phyloP scores from a whole-genome alignment of 2,113 vertebrate genomes.

The Mormyrus lacerda region DNA sequence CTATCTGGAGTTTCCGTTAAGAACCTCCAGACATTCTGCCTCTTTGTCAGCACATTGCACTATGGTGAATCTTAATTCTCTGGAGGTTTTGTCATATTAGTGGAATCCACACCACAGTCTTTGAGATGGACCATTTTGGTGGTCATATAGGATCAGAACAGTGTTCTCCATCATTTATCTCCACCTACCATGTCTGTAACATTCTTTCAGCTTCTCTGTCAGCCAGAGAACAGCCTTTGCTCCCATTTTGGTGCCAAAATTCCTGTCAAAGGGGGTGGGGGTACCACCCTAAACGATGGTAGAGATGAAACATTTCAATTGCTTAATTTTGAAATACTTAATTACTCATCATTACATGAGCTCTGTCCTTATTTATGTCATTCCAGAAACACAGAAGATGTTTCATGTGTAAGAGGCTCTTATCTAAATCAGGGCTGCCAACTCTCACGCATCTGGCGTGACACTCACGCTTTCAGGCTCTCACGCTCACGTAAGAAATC shows the following conservation, averaged over 20 bases:
- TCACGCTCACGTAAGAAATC: no score
- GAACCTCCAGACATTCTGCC: background rate
- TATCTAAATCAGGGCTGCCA: no score
- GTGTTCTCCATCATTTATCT: background rate
- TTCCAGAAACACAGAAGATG: background rate
- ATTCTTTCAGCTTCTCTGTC: constrained; percentile 79
- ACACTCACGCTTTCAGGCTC: no score
- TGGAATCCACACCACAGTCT: background rate
- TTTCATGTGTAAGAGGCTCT: background rate
- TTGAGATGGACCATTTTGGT: background rate
- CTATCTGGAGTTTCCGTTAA: background rate
- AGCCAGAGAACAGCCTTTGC: constrained; percentile 80
- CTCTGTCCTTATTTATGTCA: background rate
- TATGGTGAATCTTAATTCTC: background rate
- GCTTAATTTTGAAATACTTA: background rate
- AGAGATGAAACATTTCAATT: background rate
- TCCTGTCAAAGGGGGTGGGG: constrained; percentile 82
- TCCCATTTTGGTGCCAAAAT: constrained; percentile 86
- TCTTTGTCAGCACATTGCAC: background rate
- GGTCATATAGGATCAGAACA: background rate
- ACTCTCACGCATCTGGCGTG: no score
- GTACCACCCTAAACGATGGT: constrained; percentile 67
- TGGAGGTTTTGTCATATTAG: background rate
- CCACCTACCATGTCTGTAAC: constrained; percentile 71
- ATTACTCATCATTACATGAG: background rate